A percentile compares a stretch with the other conserved stretches of the same genome.
Conservation (phyloP, 2,113 vertebrate genomes). For the Zapus hudsonius region DNA sequence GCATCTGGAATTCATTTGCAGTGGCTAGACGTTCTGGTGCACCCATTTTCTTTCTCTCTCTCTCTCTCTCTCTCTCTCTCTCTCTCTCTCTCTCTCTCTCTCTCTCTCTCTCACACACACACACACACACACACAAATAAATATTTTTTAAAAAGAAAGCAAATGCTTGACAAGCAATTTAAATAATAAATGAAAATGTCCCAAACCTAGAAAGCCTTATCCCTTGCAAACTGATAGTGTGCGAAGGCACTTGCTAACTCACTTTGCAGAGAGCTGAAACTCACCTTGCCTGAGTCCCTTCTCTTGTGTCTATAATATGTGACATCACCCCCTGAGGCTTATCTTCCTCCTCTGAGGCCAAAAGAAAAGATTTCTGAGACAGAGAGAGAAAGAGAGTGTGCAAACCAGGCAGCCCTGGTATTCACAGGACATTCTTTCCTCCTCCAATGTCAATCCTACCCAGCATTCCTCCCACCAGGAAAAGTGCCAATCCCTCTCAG, state of each 20-base stretch:
- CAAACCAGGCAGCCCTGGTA: not conserved
- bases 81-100: too few relatives aligned
- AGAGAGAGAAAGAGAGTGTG: not conserved
- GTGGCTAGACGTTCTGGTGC: too few relatives aligned
- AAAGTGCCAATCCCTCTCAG: not conserved
- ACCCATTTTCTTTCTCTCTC: too few relatives aligned
- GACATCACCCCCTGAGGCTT: not conserved
- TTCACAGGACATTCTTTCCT: not conserved
- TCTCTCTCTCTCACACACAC: too few relatives aligned
- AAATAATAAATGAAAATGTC: slow-evolving; percentile 59
- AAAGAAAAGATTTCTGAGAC: not conserved
- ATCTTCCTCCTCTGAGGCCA: not conserved
- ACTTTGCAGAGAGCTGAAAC: not conserved
- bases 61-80: too few relatives aligned
- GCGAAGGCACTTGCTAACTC: slow-evolving; percentile 51
- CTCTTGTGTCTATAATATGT: not conserved
- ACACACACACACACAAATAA: too few relatives aligned
- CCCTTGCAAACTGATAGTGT: not conserved
- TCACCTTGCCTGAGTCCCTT: not conserved
- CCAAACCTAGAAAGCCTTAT: slow-evolving; percentile 20
- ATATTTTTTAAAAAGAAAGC: slow-evolving; percentile 47
- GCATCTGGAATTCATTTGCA: too few relatives aligned
- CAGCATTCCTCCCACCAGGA: not conserved
- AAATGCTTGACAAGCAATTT: slow-evolving; percentile 20
- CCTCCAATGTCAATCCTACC: not conserved